Conservation (phyloP, 2,113 vertebrate species). For the Chinchilla lanigera region DNA sequence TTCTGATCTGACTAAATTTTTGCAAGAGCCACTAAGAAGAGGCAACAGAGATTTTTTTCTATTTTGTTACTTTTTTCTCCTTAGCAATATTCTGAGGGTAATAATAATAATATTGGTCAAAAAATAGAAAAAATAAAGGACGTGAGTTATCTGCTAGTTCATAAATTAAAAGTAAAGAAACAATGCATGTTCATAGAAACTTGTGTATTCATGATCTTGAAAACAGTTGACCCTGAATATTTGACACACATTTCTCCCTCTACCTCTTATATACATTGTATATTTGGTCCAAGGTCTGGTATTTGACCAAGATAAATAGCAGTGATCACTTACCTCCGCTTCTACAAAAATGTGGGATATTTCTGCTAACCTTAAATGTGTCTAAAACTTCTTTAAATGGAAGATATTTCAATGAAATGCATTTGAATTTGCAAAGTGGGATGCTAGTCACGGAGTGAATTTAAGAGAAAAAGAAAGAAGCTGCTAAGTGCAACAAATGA, state of each 20-base stretch:
- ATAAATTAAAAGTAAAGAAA: not conserved
- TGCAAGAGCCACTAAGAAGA: not conserved
- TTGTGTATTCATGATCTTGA: not conserved
- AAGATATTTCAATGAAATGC: slow-evolving; percentile 20
- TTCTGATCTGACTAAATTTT: not conserved
- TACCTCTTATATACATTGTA: not conserved
- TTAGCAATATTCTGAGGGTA: not conserved
- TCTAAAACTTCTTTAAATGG: not conserved
- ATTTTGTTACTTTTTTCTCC: not conserved
- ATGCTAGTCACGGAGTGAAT: not conserved
- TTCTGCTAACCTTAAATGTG: not conserved
- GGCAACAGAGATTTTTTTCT: not conserved
- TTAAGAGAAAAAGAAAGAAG: not conserved
- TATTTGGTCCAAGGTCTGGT: not conserved
- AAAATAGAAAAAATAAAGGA: not conserved
- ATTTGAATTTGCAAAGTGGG: slow-evolving; percentile 23
- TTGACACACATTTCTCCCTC: not conserved
- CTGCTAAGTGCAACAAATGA: not conserved
- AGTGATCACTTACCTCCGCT: not conserved
- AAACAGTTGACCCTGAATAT: not conserved
- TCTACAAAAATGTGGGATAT: not conserved
- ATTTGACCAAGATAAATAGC: not conserved
- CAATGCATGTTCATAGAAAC: not conserved
- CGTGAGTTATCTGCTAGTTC: not conserved
- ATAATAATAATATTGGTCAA: not conserved